Conservation (phyloP, 2,888 invertebrate genomes). For the Arge pagana region DNA sequence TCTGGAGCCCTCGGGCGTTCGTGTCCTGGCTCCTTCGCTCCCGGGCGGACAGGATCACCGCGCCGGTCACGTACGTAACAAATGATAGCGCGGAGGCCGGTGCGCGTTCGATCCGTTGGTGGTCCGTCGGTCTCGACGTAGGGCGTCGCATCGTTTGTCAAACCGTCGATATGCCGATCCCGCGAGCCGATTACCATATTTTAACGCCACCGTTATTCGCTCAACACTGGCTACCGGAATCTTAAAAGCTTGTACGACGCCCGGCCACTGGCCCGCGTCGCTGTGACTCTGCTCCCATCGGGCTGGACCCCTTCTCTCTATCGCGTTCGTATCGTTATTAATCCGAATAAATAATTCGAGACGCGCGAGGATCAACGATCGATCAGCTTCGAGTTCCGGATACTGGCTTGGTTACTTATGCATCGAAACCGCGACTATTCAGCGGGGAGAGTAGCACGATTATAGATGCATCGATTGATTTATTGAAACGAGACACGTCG, state of each 20-base stretch:
- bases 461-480: conserved; percentile 20
- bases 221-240: conserved; percentile 54
- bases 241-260: conserved; percentile 38
- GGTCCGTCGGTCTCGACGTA: conserved; percentile 47
- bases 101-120: conserved; percentile 51
- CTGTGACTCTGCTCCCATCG: background rate
- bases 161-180: conserved; percentile 58
- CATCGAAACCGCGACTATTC: too few relatives aligned
- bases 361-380: too few relatives aligned
- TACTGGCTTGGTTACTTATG: too few relatives aligned
- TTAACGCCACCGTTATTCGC: conserved; percentile 56
- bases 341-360: conserved; percentile 3
- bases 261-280: background rate
- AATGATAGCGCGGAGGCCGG: conserved; percentile 49
- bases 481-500: too few relatives aligned
- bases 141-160: conserved; percentile 56
- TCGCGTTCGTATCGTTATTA: conserved; percentile 8
- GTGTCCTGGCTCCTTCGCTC: background rate
- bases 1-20: conserved; percentile 10
- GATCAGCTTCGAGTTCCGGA: too few relatives aligned
- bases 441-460: too few relatives aligned
- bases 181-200: conserved; percentile 56
- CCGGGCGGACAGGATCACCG: conserved; percentile 16
- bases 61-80: conserved; percentile 54
- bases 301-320: background rate